phyloP scores from a whole-genome alignment of 2,888 invertebrate genomes.

The Cryptophagus acutangulus region DNA sequence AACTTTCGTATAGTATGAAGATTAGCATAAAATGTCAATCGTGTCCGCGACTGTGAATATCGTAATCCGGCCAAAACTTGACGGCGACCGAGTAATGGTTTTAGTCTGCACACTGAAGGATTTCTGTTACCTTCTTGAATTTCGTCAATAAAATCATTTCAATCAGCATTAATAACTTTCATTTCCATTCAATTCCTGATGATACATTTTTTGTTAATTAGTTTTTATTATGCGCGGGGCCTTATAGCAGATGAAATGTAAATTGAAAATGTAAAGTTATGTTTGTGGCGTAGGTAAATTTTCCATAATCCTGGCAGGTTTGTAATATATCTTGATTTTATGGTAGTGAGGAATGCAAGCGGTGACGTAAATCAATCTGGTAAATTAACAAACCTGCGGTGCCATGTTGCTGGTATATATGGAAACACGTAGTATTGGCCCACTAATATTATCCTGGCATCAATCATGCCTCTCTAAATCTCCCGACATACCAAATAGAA shows the following conservation, averaged over 20 bases:
- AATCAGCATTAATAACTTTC: too few relatives aligned
- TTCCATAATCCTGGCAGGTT: constrained; percentile 37
- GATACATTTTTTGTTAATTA: too few relatives aligned
- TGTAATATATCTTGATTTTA: constrained; percentile 44
- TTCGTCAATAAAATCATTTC: too few relatives aligned
- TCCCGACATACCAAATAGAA: too few relatives aligned
- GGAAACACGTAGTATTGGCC: too few relatives aligned
- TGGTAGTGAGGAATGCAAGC: constrained; percentile 42
- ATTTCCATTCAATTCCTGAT: too few relatives aligned
- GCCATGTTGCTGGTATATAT: too few relatives aligned
- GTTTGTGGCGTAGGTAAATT: too few relatives aligned
- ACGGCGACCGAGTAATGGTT: constrained; percentile 41
- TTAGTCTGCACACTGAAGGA: constrained; percentile 41
- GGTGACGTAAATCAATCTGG: constrained; percentile 46
- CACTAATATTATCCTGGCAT: too few relatives aligned
- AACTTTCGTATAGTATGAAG: background rate
- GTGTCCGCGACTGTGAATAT: constrained; percentile 33
- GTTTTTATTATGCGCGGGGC: constrained; percentile 1
- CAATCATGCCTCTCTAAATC: too few relatives aligned
- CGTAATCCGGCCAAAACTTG: constrained; percentile 34
- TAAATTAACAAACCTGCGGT: constrained; percentile 40
- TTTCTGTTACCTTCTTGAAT: constrained; percentile 40
- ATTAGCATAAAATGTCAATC: constrained; percentile 42
- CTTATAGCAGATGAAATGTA: too few relatives aligned
- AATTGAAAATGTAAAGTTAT: too few relatives aligned